A percentile compares a stretch with the other conserved stretches of the same genome.
Evolutionary conservation across 2,888 invertebrate species (phyloP).

Genomic region (Aphodius granarius): DNA sequence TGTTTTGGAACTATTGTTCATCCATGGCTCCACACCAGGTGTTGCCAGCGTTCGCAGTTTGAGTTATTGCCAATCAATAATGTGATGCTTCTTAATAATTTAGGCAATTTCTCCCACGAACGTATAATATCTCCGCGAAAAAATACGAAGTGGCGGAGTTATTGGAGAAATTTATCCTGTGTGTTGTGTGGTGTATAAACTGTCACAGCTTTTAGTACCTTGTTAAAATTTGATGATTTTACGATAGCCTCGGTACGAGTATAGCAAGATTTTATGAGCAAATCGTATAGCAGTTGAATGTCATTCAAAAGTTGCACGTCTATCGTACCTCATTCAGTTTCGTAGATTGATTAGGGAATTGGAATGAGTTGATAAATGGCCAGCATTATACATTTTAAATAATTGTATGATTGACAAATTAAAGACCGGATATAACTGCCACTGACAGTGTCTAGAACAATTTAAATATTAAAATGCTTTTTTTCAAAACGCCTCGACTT

Average conservation of each 20-base stretch:
- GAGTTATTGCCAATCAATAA: neutral
- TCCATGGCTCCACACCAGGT: neutral
- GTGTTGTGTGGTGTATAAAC: neutral
- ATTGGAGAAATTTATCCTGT: neutral
- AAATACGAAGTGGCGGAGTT: neutral
- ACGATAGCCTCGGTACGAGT: neutral
- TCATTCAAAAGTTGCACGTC: neutral
- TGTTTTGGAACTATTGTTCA: neutral
- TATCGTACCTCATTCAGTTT: too few relatives aligned
- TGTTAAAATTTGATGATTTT: neutral
- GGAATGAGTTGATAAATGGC: too few relatives aligned
- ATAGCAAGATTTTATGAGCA: neutral
- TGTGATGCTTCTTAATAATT: neutral
- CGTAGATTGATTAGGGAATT: too few relatives aligned
- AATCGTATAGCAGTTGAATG: neutral
- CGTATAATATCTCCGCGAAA: neutral
- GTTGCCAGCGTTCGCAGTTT: neutral
- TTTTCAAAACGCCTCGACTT: neutral
- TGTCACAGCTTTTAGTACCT: neutral
- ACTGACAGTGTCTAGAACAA: too few relatives aligned
- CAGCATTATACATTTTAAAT: too few relatives aligned
- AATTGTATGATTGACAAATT: too few relatives aligned
- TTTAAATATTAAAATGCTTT: too few relatives aligned
- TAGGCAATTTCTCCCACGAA: neutral
- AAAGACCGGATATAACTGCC: too few relatives aligned